phyloP scores from a whole-genome alignment of 2,797 vertebrate species.

The Phataginus tricuspis region DNA sequence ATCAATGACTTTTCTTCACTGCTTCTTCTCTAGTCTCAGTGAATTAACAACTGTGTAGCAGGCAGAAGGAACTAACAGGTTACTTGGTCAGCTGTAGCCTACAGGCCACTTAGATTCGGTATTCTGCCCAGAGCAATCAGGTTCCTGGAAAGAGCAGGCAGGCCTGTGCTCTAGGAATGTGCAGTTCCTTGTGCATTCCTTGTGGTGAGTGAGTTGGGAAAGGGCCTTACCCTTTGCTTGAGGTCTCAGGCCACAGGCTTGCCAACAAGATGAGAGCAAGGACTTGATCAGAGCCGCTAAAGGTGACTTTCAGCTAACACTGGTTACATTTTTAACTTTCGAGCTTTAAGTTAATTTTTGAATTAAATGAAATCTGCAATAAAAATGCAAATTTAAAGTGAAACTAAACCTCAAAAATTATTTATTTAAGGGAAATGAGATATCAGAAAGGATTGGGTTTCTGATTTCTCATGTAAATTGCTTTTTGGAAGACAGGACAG shows the following conservation, averaged over 20 bases:
- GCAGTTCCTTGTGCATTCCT: neutral
- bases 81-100: neutral
- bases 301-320: neutral
- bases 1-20: neutral
- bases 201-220: neutral
- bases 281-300: neutral
- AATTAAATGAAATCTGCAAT: neutral
- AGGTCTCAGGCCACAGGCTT: neutral
- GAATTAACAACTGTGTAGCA: neutral
- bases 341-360: neutral
- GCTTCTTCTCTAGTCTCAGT: neutral
- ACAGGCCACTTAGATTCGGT: neutral
- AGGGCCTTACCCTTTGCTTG: neutral
- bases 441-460: neutral
- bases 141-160: neutral
- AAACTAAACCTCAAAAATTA: neutral
- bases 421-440: conserved; percentile 23
- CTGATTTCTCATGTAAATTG: conserved; percentile 2
- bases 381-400: conserved; percentile 11
- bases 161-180: neutral
- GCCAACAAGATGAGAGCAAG: neutral
- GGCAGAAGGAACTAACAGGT: neutral
- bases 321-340: neutral
- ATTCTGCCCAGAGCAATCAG: neutral
- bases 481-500: neutral